A percentile compares a stretch with the other conserved stretches of the same genome.
These are phyloP conservation scores for Ataeniobius toweri DNA, from an alignment of 2,797 vertebrate species.

Conservation along the genomic window DNA sequence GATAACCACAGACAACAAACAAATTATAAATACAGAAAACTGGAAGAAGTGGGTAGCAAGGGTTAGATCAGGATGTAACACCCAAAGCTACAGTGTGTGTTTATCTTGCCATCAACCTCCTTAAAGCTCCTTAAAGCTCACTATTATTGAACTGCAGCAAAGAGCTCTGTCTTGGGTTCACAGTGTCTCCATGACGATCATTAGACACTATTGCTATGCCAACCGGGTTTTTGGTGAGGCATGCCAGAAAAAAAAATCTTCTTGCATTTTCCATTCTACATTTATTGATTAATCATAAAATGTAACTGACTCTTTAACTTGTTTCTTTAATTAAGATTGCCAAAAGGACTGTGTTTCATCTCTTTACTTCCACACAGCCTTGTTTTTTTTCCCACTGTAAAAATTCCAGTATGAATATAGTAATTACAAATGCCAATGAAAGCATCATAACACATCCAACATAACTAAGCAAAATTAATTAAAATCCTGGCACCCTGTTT, in stretches of 20 bases:
- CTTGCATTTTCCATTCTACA: neutral
- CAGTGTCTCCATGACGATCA: neutral
- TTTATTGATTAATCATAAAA: slow-evolving; percentile 3
- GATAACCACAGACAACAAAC: neutral
- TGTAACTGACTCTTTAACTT: neutral
- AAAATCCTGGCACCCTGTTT: slow-evolving; percentile 46
- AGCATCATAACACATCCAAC: slow-evolving; percentile 22
- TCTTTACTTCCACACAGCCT: slow-evolving; percentile 20
- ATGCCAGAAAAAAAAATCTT: neutral
- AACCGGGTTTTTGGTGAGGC: neutral
- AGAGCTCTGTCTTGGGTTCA: too few species aligned
- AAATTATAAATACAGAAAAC: neutral
- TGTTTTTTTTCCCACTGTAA: slow-evolving; percentile 18
- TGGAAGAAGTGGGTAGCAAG: neutral
- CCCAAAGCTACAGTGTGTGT: too few species aligned
- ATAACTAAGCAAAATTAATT: slow-evolving; percentile 53
- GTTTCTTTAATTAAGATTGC: neutral
- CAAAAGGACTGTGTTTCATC: slow-evolving; percentile 1
- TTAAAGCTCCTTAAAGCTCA: neutral
- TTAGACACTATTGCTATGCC: neutral
- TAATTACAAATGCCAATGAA: slow-evolving; percentile 25
- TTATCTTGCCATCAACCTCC: neutral
- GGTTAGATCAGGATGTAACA: neutral
- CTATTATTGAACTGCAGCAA: neutral
- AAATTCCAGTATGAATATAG: slow-evolving; percentile 45